Evolutionary conservation across 2,888 invertebrate species (phyloP).

Genomic region (Chrysopilus asiliformis): DNA sequence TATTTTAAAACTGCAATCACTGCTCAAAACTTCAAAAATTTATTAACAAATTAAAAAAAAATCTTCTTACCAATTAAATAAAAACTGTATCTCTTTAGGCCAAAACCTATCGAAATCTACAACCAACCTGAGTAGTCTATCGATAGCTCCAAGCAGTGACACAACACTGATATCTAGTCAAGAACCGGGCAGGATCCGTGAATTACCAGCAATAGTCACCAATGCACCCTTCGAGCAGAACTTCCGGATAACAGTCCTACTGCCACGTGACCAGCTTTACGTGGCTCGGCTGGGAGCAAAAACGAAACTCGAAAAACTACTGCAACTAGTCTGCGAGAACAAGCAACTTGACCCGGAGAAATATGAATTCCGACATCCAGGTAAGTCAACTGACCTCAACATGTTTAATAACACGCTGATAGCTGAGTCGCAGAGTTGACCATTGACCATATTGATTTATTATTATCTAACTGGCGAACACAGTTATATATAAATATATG

Average conservation of each 20-base stretch:
- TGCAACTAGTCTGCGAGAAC: constrained; percentile 58
- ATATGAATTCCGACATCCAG: constrained; percentile 66
- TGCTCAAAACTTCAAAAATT: too few species aligned
- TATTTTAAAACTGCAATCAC: too few species aligned
- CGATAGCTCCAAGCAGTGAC: constrained; percentile 30
- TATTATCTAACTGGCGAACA: too few species aligned
- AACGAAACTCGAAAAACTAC: constrained; percentile 52
- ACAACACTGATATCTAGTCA: constrained; percentile 33
- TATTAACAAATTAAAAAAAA: too few species aligned
- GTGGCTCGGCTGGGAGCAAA: constrained; percentile 60
- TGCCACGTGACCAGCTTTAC: constrained; percentile 67
- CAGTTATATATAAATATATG: too few species aligned
- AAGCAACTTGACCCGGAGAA: constrained; percentile 59
- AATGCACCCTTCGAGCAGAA: constrained; percentile 37
- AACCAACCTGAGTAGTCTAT: constrained; percentile 21
- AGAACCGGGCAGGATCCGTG: constrained; percentile 34
- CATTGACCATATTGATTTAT: too few species aligned
- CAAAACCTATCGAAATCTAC: constrained; percentile 15
- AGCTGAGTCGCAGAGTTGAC: too few species aligned
- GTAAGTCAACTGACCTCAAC: too few species aligned
- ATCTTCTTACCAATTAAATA: too few species aligned
- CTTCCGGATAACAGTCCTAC: constrained; percentile 45
- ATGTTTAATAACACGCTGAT: too few species aligned
- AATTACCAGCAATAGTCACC: constrained; percentile 30
- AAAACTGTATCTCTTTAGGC: constrained; percentile 8